Conservation (phyloP, 2,888 invertebrate genomes). For the Cryptophagus acutangulus region DNA sequence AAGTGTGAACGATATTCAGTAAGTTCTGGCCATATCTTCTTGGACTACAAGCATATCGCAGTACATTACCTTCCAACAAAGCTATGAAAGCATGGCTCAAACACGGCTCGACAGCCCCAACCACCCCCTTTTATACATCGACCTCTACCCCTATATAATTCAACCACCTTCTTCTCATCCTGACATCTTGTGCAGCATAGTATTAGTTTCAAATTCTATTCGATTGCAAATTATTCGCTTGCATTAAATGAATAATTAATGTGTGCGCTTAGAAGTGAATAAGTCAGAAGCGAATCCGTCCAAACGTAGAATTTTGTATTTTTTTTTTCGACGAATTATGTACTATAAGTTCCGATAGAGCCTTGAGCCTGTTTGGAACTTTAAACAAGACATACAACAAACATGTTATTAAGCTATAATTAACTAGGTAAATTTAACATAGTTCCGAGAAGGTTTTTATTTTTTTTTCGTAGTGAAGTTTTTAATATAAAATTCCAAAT, state of each 20-base stretch:
- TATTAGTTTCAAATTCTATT: slow-evolving; percentile 28
- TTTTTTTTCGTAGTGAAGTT: too few relatives aligned
- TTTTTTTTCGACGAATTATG: too few relatives aligned
- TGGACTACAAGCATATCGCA: slow-evolving; percentile 37
- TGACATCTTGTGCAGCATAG: slow-evolving; percentile 26
- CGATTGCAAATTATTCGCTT: slow-evolving; percentile 17
- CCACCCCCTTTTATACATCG: slow-evolving; percentile 35
- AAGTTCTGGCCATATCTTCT: slow-evolving; percentile 28
- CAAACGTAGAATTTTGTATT: too few relatives aligned
- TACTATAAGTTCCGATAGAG: too few relatives aligned
- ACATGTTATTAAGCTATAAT: too few relatives aligned
- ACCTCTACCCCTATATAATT: slow-evolving; percentile 25
- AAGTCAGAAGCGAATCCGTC: too few relatives aligned
- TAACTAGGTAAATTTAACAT: too few relatives aligned
- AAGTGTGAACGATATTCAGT: too few relatives aligned
- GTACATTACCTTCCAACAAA: slow-evolving; percentile 40
- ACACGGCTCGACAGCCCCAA: slow-evolving; percentile 27
- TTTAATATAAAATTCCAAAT: too few relatives aligned
- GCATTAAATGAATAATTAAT: slow-evolving; percentile 6
- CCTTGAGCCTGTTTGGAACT: too few relatives aligned
- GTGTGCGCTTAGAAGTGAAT: slow-evolving; percentile 5
- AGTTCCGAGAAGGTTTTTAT: too few relatives aligned
- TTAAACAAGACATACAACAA: too few relatives aligned
- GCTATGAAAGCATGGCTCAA: slow-evolving; percentile 33
- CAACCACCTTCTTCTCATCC: slow-evolving; percentile 18